Evolutionary conservation across 2,888 invertebrate species (phyloP).

Genomic region (Troides aeacus): DNA sequence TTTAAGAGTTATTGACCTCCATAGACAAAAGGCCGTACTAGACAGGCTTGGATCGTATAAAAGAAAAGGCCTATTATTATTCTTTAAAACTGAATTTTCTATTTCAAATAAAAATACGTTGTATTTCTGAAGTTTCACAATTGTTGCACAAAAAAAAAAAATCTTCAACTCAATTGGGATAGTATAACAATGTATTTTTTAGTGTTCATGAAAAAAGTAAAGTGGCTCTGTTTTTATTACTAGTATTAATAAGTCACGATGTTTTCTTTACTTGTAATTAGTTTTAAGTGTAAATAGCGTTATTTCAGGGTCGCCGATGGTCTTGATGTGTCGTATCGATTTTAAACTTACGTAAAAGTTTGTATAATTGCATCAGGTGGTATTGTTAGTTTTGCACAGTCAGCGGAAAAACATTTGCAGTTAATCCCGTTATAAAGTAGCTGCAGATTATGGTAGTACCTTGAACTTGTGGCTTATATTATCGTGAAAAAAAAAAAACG

Average conservation of each 20-base stretch:
- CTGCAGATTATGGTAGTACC: not conserved
- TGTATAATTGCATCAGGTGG: slow-evolving; percentile 12
- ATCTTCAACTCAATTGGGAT: not conserved
- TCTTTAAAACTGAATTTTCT: not conserved
- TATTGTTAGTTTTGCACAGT: slow-evolving; percentile 2
- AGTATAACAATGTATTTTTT: not conserved
- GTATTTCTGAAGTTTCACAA: no score
- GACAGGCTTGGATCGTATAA: not conserved
- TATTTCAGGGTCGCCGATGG: not conserved
- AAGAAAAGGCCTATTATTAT: not conserved
- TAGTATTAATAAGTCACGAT: not conserved
- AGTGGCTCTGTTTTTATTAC: not conserved
- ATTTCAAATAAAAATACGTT: no score
- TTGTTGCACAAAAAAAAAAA: not conserved
- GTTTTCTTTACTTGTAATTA: slow-evolving; percentile 1
- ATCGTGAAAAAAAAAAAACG: no score
- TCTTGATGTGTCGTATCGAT: not conserved
- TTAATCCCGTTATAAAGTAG: slow-evolving; percentile 6
- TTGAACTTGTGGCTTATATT: no score
- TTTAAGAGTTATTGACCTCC: not conserved
- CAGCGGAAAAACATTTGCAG: not conserved
- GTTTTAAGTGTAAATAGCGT: not conserved
- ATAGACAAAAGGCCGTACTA: not conserved
- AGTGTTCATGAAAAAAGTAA: not conserved
- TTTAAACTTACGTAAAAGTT: slow-evolving; percentile 7